Evolutionary conservation across 2,113 vertebrate genomes (phyloP).

Genomic region (Corythornis cristatus): DNA sequence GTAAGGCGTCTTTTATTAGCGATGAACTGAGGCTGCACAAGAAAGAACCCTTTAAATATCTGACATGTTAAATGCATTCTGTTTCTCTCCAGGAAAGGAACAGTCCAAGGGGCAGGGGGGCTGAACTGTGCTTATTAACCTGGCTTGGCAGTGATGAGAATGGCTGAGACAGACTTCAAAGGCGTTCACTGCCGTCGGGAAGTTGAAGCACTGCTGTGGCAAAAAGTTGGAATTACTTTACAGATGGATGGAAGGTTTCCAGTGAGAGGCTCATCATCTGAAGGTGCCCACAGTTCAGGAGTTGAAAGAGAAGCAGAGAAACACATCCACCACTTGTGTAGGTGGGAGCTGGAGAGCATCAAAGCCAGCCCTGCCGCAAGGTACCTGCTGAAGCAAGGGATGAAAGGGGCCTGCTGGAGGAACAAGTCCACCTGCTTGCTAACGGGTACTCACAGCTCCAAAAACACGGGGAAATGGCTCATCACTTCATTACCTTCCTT

Average conservation of each 20-base stretch:
- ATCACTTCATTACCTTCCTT: accelerated
- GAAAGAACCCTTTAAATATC: conserved; percentile 65
- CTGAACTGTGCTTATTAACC: conserved; percentile 70
- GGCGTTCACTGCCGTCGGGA: neutral
- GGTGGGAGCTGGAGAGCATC: neutral
- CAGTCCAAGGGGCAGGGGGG: conserved; percentile 46
- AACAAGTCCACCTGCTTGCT: accelerated
- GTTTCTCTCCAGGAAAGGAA: conserved; percentile 68
- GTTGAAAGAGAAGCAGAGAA: neutral
- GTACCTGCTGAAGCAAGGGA: neutral
- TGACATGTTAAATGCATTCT: conserved; percentile 65
- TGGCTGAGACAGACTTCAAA: neutral
- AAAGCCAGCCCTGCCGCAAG: neutral
- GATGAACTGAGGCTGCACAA: conserved; percentile 53
- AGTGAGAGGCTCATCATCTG: neutral
- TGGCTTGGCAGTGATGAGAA: conserved; percentile 36
- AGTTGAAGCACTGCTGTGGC: neutral
- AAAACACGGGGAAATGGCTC: accelerated
- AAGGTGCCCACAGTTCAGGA: neutral
- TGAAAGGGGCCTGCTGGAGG: neutral
- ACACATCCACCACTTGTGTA: neutral
- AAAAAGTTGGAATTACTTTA: neutral
- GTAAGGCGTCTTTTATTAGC: conserved; percentile 65
- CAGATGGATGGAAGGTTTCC: neutral
- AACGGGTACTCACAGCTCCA: accelerated